These are phyloP conservation scores for Oxystoma pomonae DNA, from an alignment of 2,888 invertebrate species.

Conservation along the genomic window DNA sequence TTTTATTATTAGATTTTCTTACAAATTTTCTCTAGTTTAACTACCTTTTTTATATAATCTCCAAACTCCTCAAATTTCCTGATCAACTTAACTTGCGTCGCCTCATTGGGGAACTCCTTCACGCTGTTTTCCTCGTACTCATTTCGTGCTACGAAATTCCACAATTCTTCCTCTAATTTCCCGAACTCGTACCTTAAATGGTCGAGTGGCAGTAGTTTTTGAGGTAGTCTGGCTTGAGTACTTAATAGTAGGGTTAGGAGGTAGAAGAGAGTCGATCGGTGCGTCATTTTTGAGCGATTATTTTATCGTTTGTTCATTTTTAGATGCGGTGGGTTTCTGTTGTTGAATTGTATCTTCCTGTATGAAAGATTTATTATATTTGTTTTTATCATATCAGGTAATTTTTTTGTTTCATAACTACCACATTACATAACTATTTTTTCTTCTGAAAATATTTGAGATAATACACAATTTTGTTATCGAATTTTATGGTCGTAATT, in stretches of 20 bases:
- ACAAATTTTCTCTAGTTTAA: too few relatives aligned
- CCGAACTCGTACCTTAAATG: conserved; percentile 57
- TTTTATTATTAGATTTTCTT: background rate
- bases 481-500: too few relatives aligned
- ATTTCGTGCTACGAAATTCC: conserved; percentile 34
- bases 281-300: background rate
- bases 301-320: background rate
- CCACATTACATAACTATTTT: too few relatives aligned
- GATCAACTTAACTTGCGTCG: conserved; percentile 47
- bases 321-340: too few relatives aligned
- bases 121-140: conserved; percentile 24
- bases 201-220: conserved; percentile 49
- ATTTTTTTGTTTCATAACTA: too few relatives aligned
- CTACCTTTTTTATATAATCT: conserved; percentile 49
- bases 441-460: too few relatives aligned
- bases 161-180: conserved; percentile 53
- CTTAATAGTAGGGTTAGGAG: background rate
- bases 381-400: too few relatives aligned
- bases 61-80: conserved; percentile 56
- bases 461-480: too few relatives aligned
- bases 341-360: too few relatives aligned
- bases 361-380: too few relatives aligned
- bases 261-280: background rate
- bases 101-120: conserved; percentile 33
- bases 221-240: conserved; percentile 19